These are phyloP conservation scores for Adelphocoris suturalis DNA, from an alignment of 2,888 invertebrate genomes.

Conservation along the genomic window DNA sequence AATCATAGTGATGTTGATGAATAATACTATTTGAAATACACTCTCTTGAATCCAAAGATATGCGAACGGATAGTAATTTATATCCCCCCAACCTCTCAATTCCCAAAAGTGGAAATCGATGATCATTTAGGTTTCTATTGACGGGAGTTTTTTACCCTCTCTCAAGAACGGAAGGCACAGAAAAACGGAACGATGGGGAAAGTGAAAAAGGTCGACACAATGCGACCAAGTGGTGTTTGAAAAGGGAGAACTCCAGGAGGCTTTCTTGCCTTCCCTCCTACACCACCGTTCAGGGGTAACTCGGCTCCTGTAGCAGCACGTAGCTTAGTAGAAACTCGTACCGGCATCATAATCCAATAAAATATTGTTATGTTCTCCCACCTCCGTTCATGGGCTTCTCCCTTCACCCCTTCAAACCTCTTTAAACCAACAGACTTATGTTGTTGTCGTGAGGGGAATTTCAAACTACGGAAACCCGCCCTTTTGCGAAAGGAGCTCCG, in stretches of 20 bases:
- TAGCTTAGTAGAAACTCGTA: conserved; percentile 61
- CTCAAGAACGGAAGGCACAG: not conserved
- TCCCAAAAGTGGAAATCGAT: conserved; percentile 62
- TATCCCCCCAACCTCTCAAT: conserved; percentile 3
- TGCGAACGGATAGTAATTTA: conserved; percentile 13
- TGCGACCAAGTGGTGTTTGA: conserved; percentile 49
- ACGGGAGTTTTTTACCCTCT: conserved; percentile 6
- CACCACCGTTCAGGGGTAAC: not conserved
- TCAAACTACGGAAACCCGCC: conserved; percentile 42
- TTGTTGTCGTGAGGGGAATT: conserved; percentile 52
- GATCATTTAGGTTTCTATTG: conserved; percentile 65
- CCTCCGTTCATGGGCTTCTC: conserved; percentile 28
- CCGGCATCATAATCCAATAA: conserved; percentile 69
- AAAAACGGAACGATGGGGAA: conserved; percentile 7
- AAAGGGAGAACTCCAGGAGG: conserved; percentile 22
- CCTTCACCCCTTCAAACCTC: conserved; percentile 31
- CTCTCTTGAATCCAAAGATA: too few relatives aligned
- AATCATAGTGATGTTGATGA: too few relatives aligned
- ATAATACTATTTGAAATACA: too few relatives aligned
- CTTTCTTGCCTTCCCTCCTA: conserved; percentile 1
- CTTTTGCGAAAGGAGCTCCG: conserved; percentile 20
- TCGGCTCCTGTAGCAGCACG: conserved; percentile 13
- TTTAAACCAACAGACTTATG: conserved; percentile 64
- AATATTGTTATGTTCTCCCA: conserved; percentile 63
- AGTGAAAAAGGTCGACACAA: conserved; percentile 30